A percentile compares a stretch with the other conserved stretches of the same genome.
Conservation (phyloP, 2,113 vertebrate species). For the Poecilia latipinna region DNA sequence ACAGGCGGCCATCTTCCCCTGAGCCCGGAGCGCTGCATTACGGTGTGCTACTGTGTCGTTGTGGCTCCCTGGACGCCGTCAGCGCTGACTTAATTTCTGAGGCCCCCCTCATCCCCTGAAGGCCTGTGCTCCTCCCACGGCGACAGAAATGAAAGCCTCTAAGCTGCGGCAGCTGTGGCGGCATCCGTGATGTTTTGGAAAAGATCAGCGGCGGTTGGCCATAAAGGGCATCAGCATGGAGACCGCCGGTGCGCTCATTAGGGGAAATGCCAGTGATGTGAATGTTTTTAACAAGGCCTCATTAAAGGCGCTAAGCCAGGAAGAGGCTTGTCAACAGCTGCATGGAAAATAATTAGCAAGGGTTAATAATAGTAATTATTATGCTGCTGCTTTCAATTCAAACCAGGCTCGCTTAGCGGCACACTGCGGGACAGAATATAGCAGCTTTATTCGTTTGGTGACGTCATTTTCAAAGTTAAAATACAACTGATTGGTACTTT, state of each 20-base stretch:
- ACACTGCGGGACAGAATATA: background rate
- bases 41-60: constrained; percentile 30
- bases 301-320: constrained; percentile 42
- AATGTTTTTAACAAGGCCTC: constrained; percentile 65
- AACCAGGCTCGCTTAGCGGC: background rate
- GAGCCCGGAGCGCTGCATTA: constrained; percentile 39
- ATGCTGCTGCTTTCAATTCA: constrained; percentile 30
- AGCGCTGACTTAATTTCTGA: constrained; percentile 68
- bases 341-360: constrained; percentile 40
- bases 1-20: constrained; percentile 12
- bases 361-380: constrained; percentile 51
- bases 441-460: background rate
- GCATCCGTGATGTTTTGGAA: constrained; percentile 68
- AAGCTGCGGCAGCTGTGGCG: constrained; percentile 35
- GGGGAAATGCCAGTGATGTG: constrained; percentile 54
- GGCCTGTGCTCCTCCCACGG: constrained; percentile 51
- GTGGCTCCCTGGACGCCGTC: constrained; percentile 55
- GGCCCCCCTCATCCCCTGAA: constrained; percentile 26
- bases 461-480: background rate
- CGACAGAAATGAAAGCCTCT: constrained; percentile 38
- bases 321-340: constrained; percentile 49
- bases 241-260: constrained; percentile 43
- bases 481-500: background rate
- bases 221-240: constrained; percentile 48
- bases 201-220: constrained; percentile 31